Base-by-base conservation (phyloP, 2,888 invertebrate species). In the Molanna angustata region DNA sequence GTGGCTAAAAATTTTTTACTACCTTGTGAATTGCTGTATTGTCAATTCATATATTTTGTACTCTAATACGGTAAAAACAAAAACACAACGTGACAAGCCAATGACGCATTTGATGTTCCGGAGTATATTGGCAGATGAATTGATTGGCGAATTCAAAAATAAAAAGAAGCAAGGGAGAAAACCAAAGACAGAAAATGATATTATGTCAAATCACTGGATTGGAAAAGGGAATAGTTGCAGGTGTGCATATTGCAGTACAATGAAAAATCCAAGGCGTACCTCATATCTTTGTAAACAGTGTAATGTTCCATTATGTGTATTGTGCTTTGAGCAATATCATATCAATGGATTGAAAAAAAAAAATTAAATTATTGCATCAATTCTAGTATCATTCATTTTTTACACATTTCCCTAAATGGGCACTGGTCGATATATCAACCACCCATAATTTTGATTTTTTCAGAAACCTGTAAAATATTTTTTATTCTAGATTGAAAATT, bases 331-430 rank as follows among this genome's bases (percentile, higher is more conserved):
- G 13, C 35, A 4, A 35, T 35, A 35, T 14, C 35, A 35, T 35
- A 35, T 35, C 35, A 35, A 35, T 14, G 35, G 35, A 35, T 35
- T 35, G 35, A 35, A 35, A 35, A 35, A 35, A 35, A 4, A 35
- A 35, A 35, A n/a, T n/a, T n/a, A n/a, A 13, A 35, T 35, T 35
- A 35, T 35, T 13, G 14, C 35, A 35, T 14, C 35, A 35, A 35
- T 18, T 40, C 40, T 40, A 18, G 19, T 40, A n/a, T n/a, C n/a
- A n/a, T n/a, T n/a, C n/a, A n/a, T n/a, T n/a, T n/a, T n/a, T n/a
- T n/a, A n/a, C n/a, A n/a, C n/a, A n/a, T n/a, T n/a, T n/a, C n/a
- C n/a, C n/a, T n/a, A n/a, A n/a, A n/a, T n/a, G n/a, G n/a, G n/a
- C n/a, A n/a, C n/a, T n/a, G n/a, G n/a, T n/a, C n/a, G n/a, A n/a